Conservation (phyloP, 2,888 invertebrate species). For the Venusia cambrica region DNA sequence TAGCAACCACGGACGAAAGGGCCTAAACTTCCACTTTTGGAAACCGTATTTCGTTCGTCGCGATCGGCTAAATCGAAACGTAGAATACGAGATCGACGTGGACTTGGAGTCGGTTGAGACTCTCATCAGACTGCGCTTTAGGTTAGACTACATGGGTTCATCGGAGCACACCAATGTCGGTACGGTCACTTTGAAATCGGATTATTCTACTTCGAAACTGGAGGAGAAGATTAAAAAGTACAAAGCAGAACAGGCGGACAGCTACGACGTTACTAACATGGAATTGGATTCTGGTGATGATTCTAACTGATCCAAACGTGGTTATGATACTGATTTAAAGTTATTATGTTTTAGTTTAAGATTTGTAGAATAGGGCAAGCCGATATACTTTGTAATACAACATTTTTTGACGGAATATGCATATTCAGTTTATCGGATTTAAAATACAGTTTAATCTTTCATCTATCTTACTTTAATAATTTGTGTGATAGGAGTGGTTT, state of each 20-base stretch:
- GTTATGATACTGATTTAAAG: too few relatives aligned
- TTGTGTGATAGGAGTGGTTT: too few relatives aligned
- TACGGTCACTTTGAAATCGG: conserved; percentile 36
- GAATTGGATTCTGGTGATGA: conserved; percentile 58
- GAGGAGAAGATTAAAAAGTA: conserved; percentile 43
- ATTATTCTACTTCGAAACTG: conserved; percentile 38
- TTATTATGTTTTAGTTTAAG: too few relatives aligned
- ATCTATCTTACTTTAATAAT: too few relatives aligned
- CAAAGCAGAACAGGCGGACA: conserved; percentile 54
- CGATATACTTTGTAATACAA: too few relatives aligned
- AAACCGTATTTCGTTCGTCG: conserved; percentile 31
- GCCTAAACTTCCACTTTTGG: conserved; percentile 59
- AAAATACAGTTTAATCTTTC: too few relatives aligned
- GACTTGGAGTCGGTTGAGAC: conserved; percentile 63
- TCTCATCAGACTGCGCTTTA: conserved; percentile 43
- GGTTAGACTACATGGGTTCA: conserved; percentile 53
- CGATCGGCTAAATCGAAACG: conserved; percentile 20
- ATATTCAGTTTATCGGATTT: too few relatives aligned
- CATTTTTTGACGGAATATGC: too few relatives aligned
- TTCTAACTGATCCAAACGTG: too few relatives aligned
- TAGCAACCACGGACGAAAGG: conserved; percentile 57
- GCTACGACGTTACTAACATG: conserved; percentile 64
- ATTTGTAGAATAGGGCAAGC: too few relatives aligned
- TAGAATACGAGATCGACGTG: conserved; percentile 48
- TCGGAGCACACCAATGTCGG: too few relatives aligned